Evolutionary conservation across 2,888 invertebrate species (phyloP), one percentile per base, ranked within the genome.

Genomic region (Gerosis bhagava): DNA sequence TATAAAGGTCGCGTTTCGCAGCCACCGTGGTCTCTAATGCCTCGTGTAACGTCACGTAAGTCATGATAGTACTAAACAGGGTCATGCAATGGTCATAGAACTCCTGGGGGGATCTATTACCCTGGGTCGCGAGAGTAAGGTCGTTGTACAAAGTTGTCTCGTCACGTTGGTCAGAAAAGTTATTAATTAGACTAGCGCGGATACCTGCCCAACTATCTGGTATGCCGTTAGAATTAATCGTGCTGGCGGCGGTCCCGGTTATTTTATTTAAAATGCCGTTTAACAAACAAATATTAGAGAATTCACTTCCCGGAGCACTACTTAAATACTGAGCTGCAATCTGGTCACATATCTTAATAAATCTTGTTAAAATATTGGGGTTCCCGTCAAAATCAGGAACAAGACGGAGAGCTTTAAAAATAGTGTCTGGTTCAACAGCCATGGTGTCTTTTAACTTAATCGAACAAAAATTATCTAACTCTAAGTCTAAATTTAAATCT

Each of bases 341-440:
- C 15, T 59, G 52, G 13, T 67, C 63, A 34, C 62, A 63, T 2
- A 67, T 19, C 0, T 42, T 37, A 6, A 64, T 57, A n/a, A 66
- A 63, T 6, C 59, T 26, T 0, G 53, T 56, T 1, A 59, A n/a
- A 1, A 58, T 44, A 13, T 58, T 52, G 1, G 53, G 46, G 29
- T 59, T 58, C 3, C 53, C 70, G 93, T 22, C 84, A 92, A 62
- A 94, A 91, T 77, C 82, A 92, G 89, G 94, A 1, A 61, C 49
- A 13, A 44, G 8, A 17, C 49, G 37, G 4, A 50, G 29, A 7
- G 52, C 44, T 29, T 53, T 50, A 12, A 41, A 49, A 13, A 49
- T 43, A 3, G 29, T 29, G 3, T 46, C 43, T 5, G 36, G 44
- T 2, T 44, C 44, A 22, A 19, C 7, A 5, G 6, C 19, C 19